Evolutionary conservation across 2,797 vertebrate species (phyloP).

Genomic region (Hephaestus fuliginosus): DNA sequence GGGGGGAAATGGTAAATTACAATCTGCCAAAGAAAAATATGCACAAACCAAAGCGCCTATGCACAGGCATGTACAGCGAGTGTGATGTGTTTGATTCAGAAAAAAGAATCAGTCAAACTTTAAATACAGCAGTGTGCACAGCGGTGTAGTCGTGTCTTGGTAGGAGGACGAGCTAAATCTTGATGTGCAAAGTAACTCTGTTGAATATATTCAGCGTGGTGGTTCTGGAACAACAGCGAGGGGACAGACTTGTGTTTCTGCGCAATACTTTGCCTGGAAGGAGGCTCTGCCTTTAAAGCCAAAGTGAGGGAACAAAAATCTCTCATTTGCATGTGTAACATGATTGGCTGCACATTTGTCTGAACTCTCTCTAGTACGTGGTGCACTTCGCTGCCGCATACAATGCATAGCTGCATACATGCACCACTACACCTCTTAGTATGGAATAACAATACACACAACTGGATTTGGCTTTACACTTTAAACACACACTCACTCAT

Average conservation of each 20-base stretch:
- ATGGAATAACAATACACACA: neutral
- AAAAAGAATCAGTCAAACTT: neutral
- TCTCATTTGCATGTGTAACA: neutral
- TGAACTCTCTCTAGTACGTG: neutral
- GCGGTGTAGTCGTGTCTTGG: neutral
- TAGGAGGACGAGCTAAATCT: too few relatives aligned
- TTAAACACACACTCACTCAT: neutral
- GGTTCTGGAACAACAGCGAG: neutral
- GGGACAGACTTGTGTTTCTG: neutral
- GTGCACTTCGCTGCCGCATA: neutral
- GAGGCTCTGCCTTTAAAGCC: neutral
- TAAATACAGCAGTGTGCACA: neutral
- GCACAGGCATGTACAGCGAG: neutral
- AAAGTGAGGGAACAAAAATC: neutral
- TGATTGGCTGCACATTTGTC: neutral
- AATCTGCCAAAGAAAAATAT: slow-evolving; percentile 12
- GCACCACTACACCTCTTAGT: neutral
- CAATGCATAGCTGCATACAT: neutral
- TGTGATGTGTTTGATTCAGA: neutral
- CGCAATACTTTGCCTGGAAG: neutral
- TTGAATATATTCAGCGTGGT: neutral
- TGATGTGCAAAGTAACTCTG: neutral
- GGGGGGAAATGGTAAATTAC: slow-evolving; percentile 18
- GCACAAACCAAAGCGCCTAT: slow-evolving; percentile 2
- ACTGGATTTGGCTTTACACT: too few relatives aligned